Conservation (phyloP, 1,140 invertebrate species). For the Patella vulgata region DNA sequence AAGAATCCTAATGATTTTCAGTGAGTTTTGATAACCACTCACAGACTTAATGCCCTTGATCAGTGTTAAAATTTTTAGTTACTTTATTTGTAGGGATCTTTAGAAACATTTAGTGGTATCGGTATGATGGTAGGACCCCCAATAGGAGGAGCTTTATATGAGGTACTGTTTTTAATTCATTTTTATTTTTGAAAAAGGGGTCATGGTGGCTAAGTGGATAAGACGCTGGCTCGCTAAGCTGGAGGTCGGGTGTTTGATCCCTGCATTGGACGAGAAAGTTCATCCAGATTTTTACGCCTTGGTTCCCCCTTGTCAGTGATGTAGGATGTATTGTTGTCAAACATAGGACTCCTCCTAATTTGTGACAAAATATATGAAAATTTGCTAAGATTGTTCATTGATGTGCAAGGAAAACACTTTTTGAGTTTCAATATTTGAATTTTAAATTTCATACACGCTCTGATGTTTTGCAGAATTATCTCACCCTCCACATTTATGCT, state of each 20-base stretch:
- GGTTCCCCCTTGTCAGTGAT: too few species aligned
- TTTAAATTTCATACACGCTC: neutral
- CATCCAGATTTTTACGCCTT: too few species aligned
- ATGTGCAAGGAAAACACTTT: neutral
- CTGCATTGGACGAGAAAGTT: too few species aligned
- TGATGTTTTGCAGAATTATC: slow-evolving; percentile 1
- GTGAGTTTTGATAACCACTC: too few species aligned
- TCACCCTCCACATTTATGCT: too few species aligned
- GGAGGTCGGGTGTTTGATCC: too few species aligned
- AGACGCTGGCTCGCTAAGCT: too few species aligned
- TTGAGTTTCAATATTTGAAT: neutral
- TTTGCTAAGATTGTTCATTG: neutral
- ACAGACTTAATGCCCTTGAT: too few species aligned
- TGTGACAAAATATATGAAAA: neutral
- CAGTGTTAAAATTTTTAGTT: too few species aligned
- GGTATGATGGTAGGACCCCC: slow-evolving; percentile 86
- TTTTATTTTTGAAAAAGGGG: neutral
- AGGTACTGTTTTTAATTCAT: slow-evolving; percentile 59
- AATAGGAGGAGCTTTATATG: slow-evolving; percentile 82
- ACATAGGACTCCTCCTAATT: neutral
- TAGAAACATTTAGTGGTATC: slow-evolving; percentile 90
- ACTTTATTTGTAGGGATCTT: slow-evolving; percentile 81
- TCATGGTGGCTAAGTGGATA: too few species aligned
- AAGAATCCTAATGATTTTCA: too few species aligned
- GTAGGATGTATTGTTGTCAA: slow-evolving; percentile 21